phyloP scores from a whole-genome alignment of 2,888 invertebrate genomes.

The Bibio marci region DNA sequence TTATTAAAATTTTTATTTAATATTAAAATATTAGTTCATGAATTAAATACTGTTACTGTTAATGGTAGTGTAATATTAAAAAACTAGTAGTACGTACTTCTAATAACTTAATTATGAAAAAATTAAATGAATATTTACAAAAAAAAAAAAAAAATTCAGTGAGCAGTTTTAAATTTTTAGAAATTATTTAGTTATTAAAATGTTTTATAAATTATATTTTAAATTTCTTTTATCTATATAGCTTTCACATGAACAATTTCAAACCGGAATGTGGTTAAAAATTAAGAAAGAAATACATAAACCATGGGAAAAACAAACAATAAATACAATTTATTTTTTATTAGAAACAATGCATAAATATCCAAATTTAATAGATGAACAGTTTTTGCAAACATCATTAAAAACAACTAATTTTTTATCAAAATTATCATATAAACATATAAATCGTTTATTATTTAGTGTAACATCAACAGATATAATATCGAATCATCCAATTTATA shows the following conservation, averaged over 20 bases:
- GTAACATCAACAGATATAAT: conserved; percentile 18
- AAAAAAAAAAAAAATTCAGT: background rate
- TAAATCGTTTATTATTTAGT: conserved; percentile 46
- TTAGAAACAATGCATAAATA: conserved; percentile 29
- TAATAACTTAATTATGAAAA: too few species aligned
- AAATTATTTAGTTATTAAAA: too few species aligned
- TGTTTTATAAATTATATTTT: background rate
- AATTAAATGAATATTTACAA: background rate
- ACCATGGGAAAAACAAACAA: conserved; percentile 40
- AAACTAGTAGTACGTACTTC: too few species aligned
- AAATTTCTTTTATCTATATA: conserved; percentile 17
- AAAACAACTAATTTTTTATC: conserved; percentile 38
- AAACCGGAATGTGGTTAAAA: conserved; percentile 38
- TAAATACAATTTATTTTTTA: conserved; percentile 47
- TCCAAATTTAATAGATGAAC: conserved; percentile 33
- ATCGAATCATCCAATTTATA: conserved; percentile 46
- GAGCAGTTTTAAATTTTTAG: too few species aligned
- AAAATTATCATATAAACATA: conserved; percentile 35
- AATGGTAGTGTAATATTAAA: too few species aligned
- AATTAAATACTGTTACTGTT: too few species aligned
- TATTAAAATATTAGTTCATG: background rate
- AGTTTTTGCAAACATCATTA: conserved; percentile 36
- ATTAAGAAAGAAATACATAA: conserved; percentile 41
- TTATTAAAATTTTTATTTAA: background rate
- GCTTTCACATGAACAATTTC: conserved; percentile 37